Evolutionary conservation across 1,140 invertebrate species (phyloP).

Genomic region (Diabrotica virgifera): DNA sequence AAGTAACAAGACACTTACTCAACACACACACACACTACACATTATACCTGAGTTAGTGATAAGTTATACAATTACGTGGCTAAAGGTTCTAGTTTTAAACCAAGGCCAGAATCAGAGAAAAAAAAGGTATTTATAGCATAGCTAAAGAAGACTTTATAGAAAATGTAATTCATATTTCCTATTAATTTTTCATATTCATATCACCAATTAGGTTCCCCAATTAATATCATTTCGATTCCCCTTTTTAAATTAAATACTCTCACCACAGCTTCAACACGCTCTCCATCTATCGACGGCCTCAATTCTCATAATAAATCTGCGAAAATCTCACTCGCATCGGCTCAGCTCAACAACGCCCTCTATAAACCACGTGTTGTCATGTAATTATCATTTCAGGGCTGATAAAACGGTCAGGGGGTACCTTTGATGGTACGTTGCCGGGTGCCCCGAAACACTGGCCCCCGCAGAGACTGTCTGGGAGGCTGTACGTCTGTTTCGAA

Average conservation of each 20-base stretch:
- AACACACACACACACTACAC: too few species aligned
- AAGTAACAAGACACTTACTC: too few species aligned
- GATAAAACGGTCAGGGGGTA: constrained; percentile 43
- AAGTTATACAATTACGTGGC: too few species aligned
- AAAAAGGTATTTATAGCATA: too few species aligned
- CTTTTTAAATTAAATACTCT: neutral
- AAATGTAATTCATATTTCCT: neutral
- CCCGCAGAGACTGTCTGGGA: constrained; percentile 32
- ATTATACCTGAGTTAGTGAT: too few species aligned
- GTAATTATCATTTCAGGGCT: constrained; percentile 25
- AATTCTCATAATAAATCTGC: constrained; percentile 19
- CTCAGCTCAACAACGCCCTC: constrained; percentile 6
- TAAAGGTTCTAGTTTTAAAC: too few species aligned
- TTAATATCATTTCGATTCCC: neutral
- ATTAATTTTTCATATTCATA: neutral
- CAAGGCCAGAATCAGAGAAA: too few species aligned
- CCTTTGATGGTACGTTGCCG: constrained; percentile 35
- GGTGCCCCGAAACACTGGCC: constrained; percentile 40
- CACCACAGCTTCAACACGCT: neutral
- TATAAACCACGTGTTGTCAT: constrained; percentile 24
- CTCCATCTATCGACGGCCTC: constrained; percentile 9
- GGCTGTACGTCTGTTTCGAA: constrained; percentile 25
- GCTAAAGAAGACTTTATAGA: neutral
- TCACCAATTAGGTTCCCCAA: neutral
- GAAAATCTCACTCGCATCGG: constrained; percentile 12